These are phyloP conservation scores for Epinephelus cyanopodus DNA, from an alignment of 2,113 vertebrate species.

Conservation along the genomic window DNA sequence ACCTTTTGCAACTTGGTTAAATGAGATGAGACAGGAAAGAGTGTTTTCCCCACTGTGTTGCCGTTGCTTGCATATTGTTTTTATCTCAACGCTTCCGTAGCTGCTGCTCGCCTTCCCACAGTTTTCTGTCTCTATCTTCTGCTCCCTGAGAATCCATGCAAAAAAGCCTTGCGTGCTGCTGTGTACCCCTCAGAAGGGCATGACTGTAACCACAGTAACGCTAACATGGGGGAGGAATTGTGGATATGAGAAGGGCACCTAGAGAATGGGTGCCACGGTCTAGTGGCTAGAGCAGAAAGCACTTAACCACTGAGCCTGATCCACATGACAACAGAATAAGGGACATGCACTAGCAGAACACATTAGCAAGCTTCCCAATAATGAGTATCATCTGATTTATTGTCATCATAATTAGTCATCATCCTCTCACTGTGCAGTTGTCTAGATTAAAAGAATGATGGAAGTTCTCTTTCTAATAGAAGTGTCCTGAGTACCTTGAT, in stretches of 20 bases:
- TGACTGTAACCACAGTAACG: slow-evolving; percentile 77
- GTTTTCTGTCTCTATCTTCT: neutral
- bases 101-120: neutral
- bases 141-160: slow-evolving; percentile 49
- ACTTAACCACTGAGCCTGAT: slow-evolving; percentile 18
- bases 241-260: slow-evolving; percentile 54
- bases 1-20: slow-evolving; percentile 62
- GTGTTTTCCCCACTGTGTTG: slow-evolving; percentile 41
- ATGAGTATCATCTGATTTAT: neutral
- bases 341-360: neutral
- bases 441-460: neutral
- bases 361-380: neutral
- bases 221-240: slow-evolving; percentile 57
- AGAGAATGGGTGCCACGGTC: slow-evolving; percentile 40
- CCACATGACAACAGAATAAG: slow-evolving; percentile 21
- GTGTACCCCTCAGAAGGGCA: slow-evolving; percentile 51
- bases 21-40: slow-evolving; percentile 72
- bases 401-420: slow-evolving; percentile 4
- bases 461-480: neutral
- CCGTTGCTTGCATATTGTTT: slow-evolving; percentile 39
- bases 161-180: slow-evolving; percentile 45
- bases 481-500: neutral
- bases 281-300: slow-evolving; percentile 12
- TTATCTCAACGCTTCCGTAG: slow-evolving; percentile 41
- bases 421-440: neutral